Percentiles rank a stretch among this genome's conserved stretches.
These are phyloP conservation scores for Fragum fragum DNA, from an alignment of 2,888 invertebrate genomes.

Conservation along the genomic window DNA sequence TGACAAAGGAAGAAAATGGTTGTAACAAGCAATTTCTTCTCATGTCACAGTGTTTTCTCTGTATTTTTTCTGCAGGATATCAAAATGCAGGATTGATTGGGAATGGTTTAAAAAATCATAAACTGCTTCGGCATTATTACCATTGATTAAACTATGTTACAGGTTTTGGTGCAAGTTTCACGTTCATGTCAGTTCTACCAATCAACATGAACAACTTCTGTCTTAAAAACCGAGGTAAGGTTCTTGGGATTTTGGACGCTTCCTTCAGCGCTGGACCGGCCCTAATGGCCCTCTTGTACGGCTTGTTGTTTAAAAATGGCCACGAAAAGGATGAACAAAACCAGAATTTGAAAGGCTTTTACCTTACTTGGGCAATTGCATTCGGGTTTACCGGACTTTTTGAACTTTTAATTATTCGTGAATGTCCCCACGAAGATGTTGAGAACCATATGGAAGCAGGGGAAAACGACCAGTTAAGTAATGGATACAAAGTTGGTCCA, in stretches of 20 bases:
- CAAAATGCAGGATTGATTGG: too few species aligned
- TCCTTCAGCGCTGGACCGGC: constrained; percentile 79
- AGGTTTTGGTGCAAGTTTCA: constrained; percentile 78
- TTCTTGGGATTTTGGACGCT: constrained; percentile 76
- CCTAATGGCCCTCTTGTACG: constrained; percentile 74
- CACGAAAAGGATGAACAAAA: constrained; percentile 73
- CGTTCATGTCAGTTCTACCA: constrained; percentile 78
- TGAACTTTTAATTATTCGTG: constrained; percentile 67
- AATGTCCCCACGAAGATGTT: constrained; percentile 11
- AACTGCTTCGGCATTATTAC: too few species aligned
- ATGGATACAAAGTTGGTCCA: constrained; percentile 17
- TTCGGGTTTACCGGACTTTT: constrained; percentile 70
- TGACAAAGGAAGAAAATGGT: too few species aligned
- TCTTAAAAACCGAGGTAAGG: constrained; percentile 76
- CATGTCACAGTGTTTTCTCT: too few species aligned
- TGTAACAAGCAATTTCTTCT: too few species aligned
- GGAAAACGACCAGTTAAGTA: neutral
- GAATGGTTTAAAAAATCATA: too few species aligned
- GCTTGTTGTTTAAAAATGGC: constrained; percentile 67
- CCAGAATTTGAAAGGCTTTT: constrained; percentile 77
- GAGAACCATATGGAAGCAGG: constrained; percentile 31
- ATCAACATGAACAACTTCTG: constrained; percentile 74
- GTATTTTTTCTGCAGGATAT: too few species aligned
- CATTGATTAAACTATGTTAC: too few species aligned
- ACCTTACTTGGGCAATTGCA: constrained; percentile 70